A percentile compares a stretch with the other conserved stretches of the same genome.
phyloP scores from a whole-genome alignment of 2,113 vertebrate genomes.

The Phasianus colchicus region DNA sequence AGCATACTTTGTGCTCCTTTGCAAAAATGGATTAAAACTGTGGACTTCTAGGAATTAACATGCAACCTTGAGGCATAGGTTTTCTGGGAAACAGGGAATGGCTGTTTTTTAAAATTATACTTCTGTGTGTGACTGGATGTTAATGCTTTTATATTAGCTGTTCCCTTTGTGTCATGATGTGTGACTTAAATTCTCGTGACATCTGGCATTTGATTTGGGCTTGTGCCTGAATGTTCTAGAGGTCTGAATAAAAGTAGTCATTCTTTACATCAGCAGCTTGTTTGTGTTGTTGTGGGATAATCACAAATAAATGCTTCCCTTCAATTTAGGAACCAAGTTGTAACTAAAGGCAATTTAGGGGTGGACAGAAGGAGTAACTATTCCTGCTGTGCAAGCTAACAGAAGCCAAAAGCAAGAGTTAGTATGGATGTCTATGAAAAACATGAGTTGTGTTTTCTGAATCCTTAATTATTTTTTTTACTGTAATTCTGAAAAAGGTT shows the following conservation, averaged over 20 bases:
- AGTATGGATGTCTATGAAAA: not conserved
- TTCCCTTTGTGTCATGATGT: not conserved
- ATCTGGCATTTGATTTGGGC: slow-evolving; percentile 30
- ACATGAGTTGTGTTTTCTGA: not conserved
- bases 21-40: not conserved
- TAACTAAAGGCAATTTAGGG: not conserved
- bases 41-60: not conserved
- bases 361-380: not conserved
- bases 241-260: slow-evolving; percentile 1
- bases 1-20: not conserved
- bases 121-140: not conserved
- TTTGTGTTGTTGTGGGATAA: not conserved
- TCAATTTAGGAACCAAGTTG: not conserved
- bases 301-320: not conserved
- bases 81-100: not conserved
- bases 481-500: not conserved
- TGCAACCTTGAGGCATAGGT: not conserved
- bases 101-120: not conserved
- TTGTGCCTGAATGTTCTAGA: not conserved
- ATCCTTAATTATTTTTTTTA: not conserved
- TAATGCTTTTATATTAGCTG: not conserved
- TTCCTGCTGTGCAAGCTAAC: not conserved
- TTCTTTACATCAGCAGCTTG: not conserved
- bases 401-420: not conserved
- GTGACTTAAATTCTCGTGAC: not conserved